Evolutionary conservation across 1,140 invertebrate species (phyloP).

Genomic region (Macrocentrus cingulum): DNA sequence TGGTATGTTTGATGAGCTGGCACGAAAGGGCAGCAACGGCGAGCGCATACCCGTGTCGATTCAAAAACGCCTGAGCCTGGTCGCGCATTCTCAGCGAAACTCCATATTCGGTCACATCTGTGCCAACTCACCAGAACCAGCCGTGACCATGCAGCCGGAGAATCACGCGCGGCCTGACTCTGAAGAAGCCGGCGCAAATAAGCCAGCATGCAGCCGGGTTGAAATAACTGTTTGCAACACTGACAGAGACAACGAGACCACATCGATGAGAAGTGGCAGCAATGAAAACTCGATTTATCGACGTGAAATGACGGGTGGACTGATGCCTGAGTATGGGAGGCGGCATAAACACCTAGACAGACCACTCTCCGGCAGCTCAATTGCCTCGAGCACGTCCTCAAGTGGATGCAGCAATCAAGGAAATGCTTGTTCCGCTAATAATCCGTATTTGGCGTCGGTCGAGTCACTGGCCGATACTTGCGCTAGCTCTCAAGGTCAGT

Average conservation of each 20-base stretch:
- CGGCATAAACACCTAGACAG: constrained; percentile 50
- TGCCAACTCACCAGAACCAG: constrained; percentile 16
- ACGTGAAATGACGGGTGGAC: constrained; percentile 14
- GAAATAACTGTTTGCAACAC: constrained; percentile 24
- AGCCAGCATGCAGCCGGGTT: background rate
- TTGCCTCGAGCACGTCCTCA: constrained; percentile 77
- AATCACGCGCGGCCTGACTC: background rate
- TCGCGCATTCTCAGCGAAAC: constrained; percentile 42
- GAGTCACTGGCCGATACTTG: constrained; percentile 74
- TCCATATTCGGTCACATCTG: constrained; percentile 49
- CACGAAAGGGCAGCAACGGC: constrained; percentile 48
- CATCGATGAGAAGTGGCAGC: background rate
- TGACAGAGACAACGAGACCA: background rate
- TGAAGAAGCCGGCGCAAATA: background rate
- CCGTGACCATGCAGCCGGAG: constrained; percentile 12
- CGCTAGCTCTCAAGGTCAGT: constrained; percentile 58
- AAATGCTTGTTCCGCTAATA: constrained; percentile 46
- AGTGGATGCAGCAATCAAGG: constrained; percentile 53
- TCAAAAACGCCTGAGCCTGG: constrained; percentile 52
- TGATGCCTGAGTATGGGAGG: constrained; percentile 27
- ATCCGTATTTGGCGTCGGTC: constrained; percentile 77
- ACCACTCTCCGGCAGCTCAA: constrained; percentile 80
- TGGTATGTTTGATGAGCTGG: constrained; percentile 69
- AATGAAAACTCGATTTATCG: constrained; percentile 24
- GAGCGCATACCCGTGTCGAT: constrained; percentile 42